These are phyloP conservation scores for Sebastes variabilis DNA, from an alignment of 2,797 vertebrate species.

Conservation along the genomic window DNA sequence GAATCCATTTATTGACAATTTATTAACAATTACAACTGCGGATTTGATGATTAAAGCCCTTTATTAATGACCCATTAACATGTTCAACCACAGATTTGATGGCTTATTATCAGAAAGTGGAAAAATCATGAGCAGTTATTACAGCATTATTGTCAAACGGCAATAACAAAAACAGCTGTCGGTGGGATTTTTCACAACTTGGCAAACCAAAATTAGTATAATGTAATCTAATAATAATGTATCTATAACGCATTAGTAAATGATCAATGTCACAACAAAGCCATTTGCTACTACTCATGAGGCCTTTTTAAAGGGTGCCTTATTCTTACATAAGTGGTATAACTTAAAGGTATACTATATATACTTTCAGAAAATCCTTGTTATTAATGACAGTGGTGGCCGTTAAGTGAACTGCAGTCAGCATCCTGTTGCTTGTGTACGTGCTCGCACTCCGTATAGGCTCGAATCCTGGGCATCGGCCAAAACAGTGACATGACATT, in stretches of 20 bases:
- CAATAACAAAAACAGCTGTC: not conserved
- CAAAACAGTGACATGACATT: no score
- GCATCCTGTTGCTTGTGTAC: no score
- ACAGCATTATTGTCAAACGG: not conserved
- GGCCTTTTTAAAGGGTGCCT: no score
- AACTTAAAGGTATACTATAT: not conserved
- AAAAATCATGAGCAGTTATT: not conserved
- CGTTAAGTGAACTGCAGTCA: no score
- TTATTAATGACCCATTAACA: not conserved
- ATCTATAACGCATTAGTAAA: no score
- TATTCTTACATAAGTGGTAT: no score
- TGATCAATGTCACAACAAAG: no score
- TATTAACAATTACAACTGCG: not conserved
- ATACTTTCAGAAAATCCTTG: not conserved
- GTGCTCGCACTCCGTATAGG: no score
- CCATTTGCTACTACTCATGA: no score
- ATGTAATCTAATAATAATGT: no score
- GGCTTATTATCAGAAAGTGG: not conserved
- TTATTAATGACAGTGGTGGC: no score
- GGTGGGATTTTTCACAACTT: not conserved
- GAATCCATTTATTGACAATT: not conserved
- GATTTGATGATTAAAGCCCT: not conserved
- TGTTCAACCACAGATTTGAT: not conserved
- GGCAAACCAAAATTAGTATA: not conserved
- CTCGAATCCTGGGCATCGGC: no score